Evolutionary conservation across 1,140 invertebrate species (phyloP), one percentile per base, ranked within the genome.

Genomic region (Drosophila ficusphila): DNA sequence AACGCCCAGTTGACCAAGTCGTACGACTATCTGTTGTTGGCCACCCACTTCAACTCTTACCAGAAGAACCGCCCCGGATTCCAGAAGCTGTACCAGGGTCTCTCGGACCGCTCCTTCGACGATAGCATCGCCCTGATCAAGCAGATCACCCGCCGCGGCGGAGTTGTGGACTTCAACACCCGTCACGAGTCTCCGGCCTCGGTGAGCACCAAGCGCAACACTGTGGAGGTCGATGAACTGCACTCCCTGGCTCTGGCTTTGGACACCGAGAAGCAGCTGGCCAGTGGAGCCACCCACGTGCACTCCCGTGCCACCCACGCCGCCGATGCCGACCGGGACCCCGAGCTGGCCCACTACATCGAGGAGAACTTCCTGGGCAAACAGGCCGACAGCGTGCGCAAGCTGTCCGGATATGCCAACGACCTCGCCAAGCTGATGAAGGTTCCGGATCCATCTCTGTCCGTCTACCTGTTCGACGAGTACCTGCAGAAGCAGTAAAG

Each of bases 21-120:
- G 8, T 96, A 95, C 64, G 94, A 96, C 54, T 96, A 95, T 69
- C 92, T 97, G 11, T 89, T 96, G 2, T 93, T 96, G 91, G 94
- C 96, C 6, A 94, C 95, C 2, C 94, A 96, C 90, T 97, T 96
- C 91, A 95, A 94, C 44, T 96, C 95, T 76, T 96, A 95, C 89
- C 93, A 95, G 78, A 94, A 94, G 42, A 95, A 96, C 91, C 93
- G 96, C 33, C 93, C 93, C 25, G 96, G 96, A 8, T 97, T 97
- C 91, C 93, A 94, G 69, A 94, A 94, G 79, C 91, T 96, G 8
- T 97, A 96, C 91, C 93, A 94, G 48, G 94, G 94, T 69, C 86
- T 96, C 6, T 96, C 96, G 2, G 96, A 97, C 68, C 89, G 94
- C 18, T 92, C 94, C 9, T 97, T 96, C 95, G 92, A 95, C 16